phyloP scores from a whole-genome alignment of 1,140 invertebrate genomes.

The Drosophila pachea region DNA sequence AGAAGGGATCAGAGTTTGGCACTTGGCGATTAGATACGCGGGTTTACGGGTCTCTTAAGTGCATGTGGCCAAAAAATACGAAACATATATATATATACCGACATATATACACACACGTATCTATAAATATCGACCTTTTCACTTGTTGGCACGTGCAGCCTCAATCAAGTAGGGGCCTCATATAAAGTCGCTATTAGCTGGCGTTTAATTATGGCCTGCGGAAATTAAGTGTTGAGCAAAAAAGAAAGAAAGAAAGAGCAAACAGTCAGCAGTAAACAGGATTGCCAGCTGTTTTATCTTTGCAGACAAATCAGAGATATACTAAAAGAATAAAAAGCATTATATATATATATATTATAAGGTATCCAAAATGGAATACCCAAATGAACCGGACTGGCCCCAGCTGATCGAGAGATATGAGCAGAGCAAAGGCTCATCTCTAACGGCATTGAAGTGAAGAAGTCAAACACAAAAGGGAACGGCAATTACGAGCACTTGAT shows the following conservation, averaged over 20 bases:
- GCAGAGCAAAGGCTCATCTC: constrained; percentile 1
- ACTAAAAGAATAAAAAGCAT: too few relatives aligned
- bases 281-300: too few relatives aligned
- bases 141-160: constrained; percentile 16
- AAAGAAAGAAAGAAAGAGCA: too few relatives aligned
- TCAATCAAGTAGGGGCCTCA: background rate
- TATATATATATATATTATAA: too few relatives aligned
- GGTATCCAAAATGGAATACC: too few relatives aligned
- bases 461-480: constrained; percentile 17
- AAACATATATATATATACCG: background rate
- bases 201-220: background rate
- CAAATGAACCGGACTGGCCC: too few relatives aligned
- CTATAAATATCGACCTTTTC: constrained; percentile 6
- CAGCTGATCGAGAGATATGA: constrained; percentile 1
- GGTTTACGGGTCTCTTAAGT: background rate
- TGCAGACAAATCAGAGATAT: too few relatives aligned
- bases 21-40: constrained; percentile 1
- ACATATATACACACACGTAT: background rate
- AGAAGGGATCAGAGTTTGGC: background rate
- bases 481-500: constrained; percentile 19
- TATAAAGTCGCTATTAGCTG: background rate
- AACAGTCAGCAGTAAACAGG: too few relatives aligned
- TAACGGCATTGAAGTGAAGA: constrained; percentile 5
- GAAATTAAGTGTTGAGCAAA: too few relatives aligned
- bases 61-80: background rate